phyloP scores from a whole-genome alignment of 2,888 invertebrate genomes.

The Folsomia manolachei region DNA sequence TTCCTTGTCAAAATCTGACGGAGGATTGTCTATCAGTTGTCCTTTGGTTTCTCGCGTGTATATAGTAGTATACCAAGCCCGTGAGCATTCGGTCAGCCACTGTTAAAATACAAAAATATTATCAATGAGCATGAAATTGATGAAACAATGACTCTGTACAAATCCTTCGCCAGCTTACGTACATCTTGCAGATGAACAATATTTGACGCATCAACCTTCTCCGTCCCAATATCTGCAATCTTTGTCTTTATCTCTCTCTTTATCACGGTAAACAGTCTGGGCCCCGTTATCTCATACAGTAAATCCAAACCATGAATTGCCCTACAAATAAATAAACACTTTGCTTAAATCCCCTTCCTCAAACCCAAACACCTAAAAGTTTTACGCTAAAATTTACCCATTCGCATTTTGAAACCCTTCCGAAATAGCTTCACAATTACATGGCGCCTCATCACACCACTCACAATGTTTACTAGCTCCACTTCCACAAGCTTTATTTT shows the following conservation, averaged over 20 bases:
- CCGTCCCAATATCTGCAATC: slow-evolving; percentile 79
- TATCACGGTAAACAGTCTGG: slow-evolving; percentile 77
- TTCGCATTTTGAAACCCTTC: slow-evolving; percentile 71
- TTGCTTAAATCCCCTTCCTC: not conserved
- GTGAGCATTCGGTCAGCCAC: not conserved
- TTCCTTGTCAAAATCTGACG: not conserved
- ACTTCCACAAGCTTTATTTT: too few relatives aligned
- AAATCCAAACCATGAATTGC: slow-evolving; percentile 37
- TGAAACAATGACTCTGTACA: too few relatives aligned
- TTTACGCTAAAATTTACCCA: slow-evolving; percentile 61
- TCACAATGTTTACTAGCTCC: slow-evolving; percentile 32
- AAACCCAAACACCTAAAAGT: slow-evolving; percentile 42
- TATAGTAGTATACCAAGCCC: not conserved
- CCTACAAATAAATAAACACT: slow-evolving; percentile 23
- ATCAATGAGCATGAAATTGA: too few relatives aligned
- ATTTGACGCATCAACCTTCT: slow-evolving; percentile 80
- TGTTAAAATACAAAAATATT: not conserved
- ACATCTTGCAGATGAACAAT: slow-evolving; percentile 72
- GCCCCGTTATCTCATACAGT: slow-evolving; percentile 74
- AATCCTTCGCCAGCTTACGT: too few relatives aligned
- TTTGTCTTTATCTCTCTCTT: slow-evolving; percentile 78
- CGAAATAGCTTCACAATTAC: slow-evolving; percentile 33
- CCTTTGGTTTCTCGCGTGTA: not conserved
- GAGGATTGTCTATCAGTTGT: not conserved
- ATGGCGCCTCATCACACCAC: slow-evolving; percentile 34